Base-by-base conservation (phyloP, 2,113 vertebrate species). In the Recurvirostra avosetta region DNA sequence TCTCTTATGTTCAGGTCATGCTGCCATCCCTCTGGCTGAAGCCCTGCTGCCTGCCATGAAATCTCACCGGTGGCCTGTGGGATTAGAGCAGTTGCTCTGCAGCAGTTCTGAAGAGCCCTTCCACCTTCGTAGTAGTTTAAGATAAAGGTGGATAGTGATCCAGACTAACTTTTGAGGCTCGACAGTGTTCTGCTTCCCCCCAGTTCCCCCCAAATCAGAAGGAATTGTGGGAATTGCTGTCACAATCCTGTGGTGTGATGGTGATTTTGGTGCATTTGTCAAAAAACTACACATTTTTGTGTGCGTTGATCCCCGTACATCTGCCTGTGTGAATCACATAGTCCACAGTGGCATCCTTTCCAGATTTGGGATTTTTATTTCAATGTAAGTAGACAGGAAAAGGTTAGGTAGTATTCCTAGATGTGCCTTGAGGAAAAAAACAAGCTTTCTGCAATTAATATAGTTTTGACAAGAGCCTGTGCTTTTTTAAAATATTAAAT, bases 1-100 rank as follows among this genome's bases (percentile, higher is more conserved):
- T 75, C 29, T 36, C 38, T 66, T 29, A 3, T 0, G 0, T 55
- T 78, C 4, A 2, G n/a, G 20, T 59, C 29, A 4, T 21, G 65
- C 65, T 66, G 36, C 53, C 1, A 1, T 68, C n/a, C 62, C 29
- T 47, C 22, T 77, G 76, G 27, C 43, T 76, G 68, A 65, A 92
- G 43, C 49, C 26, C 32, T 73, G 11, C 8, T 71, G 0, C 12
- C 55, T 70, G n/a, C 29, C 6, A 1, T 22, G 67, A 79, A 34
- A 55, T 40, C 50, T 87, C 50, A 34, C 41, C 15, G 21, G 36
- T 15, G 41, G 32, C 32, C 41, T 1, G 0, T 27, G 59, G 63
- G 36, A 55, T 70, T 26, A 32, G n/a, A 70, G 63, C 82, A 27
- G 0, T 15, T 72, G 50, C 52, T 78, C 79, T 88, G 78, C 32